A percentile compares a stretch with the other conserved stretches of the same genome.
Conservation (phyloP, 2,113 vertebrate genomes). For the Nyctibius bracteatus region DNA sequence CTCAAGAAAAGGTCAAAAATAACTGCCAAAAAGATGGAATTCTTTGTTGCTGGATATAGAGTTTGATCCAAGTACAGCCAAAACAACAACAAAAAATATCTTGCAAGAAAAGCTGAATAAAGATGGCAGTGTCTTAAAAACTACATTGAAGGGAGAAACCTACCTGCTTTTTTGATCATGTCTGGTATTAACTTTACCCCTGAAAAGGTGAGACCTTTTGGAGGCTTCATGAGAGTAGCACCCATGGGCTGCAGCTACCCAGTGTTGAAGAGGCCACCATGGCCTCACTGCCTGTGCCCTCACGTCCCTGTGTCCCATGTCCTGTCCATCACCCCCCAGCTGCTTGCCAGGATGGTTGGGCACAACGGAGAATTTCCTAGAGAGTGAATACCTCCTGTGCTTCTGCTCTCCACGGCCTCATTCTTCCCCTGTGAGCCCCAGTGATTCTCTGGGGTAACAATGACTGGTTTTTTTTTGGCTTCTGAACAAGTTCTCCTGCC, state of each 20-base stretch:
- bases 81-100: neutral
- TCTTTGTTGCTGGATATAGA: neutral
- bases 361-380: neutral
- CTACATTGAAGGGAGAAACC: neutral
- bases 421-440: neutral
- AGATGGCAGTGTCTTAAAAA: neutral
- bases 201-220: neutral
- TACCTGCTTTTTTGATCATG: neutral
- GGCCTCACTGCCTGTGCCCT: neutral
- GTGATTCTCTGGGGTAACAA: neutral
- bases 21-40: neutral
- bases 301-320: neutral
- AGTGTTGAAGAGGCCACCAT: neutral
- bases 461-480: neutral
- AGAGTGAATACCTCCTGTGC: neutral
- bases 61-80: neutral
- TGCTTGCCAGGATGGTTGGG: neutral
- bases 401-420: neutral
- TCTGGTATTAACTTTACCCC: neutral
- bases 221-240: neutral
- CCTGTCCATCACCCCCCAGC: accelerated
- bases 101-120: neutral
- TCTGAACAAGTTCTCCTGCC: neutral
- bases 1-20: conserved; percentile 41
- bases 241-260: neutral